Base-by-base conservation (phyloP, 2,113 vertebrate genomes). In the Sciurus niger region DNA sequence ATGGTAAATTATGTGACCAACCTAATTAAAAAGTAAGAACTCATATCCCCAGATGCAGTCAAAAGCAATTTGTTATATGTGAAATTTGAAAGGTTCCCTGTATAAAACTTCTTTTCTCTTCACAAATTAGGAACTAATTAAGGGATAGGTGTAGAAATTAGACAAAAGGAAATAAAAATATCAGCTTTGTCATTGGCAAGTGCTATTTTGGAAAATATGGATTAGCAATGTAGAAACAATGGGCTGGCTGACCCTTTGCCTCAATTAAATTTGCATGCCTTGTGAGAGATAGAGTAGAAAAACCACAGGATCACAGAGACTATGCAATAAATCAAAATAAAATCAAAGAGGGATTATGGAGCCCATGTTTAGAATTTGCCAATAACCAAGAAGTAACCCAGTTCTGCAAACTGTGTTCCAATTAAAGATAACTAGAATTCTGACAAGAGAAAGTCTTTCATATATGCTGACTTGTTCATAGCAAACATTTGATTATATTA, bases 21-120 rank as follows among this genome's bases (percentile, higher is more conserved):
- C 4, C 32, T 79, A 92, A 97, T 58, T 85, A 77, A 80, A 84
- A 97, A 86, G 20, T 1, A 90, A 94, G 73, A 88, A 78, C 68
- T 16, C 7, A 34, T 85, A 89, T 91, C n/a, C 30, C 46, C 89
- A 51, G 22, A 7, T 77, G 9, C 2, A 94, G 8, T 88, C 43
- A 68, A 84, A 94, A 95, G 20, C 46, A 82, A 85, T 68, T 60
- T 78, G 48, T 63, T 84, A 18, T 67, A 46, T 28, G 18, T 78
- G 55, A 14, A 84, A 10, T 82, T 89, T 82, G 73, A 89, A 32
- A 78, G 32, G 30, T 85, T 85, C 32, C 13, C 22, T 89, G 13
- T 67, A n/a, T 88, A 74, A 93, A 96, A 37, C 25, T 60, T 18
- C 2, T 84, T 60, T 78, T 91, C 32, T 82, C 51, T 93, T 92